Conservation (phyloP, 2,113 vertebrate genomes). For the Megaleporinus macrocephalus region DNA sequence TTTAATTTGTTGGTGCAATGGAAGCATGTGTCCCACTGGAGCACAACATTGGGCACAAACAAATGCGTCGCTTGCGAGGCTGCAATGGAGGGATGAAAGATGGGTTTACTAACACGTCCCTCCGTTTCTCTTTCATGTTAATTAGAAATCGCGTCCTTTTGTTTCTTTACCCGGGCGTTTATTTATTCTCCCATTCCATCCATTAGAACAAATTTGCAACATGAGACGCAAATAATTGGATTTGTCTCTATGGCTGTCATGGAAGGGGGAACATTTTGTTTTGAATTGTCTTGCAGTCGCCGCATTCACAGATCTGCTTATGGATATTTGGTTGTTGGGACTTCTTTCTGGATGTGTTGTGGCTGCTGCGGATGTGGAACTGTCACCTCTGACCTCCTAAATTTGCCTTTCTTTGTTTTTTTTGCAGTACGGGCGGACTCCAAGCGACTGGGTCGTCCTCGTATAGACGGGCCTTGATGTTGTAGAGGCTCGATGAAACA, state of each 20-base stretch:
- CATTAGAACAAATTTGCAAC: slow-evolving; percentile 84
- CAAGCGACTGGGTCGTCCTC: slow-evolving; percentile 77
- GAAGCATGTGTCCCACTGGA: slow-evolving; percentile 60
- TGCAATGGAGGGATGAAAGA: slow-evolving; percentile 72
- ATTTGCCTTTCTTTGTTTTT: slow-evolving; percentile 62
- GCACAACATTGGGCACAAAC: slow-evolving; percentile 78
- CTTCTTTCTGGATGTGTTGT: slow-evolving; percentile 31
- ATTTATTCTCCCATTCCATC: slow-evolving; percentile 80
- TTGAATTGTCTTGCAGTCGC: slow-evolving; percentile 64
- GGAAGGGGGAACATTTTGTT: slow-evolving; percentile 75
- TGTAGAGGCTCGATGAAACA: not conserved
- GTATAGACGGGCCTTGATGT: slow-evolving; percentile 62
- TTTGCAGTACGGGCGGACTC: slow-evolving; percentile 82
- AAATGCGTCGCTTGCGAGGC: slow-evolving; percentile 63
- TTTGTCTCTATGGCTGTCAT: slow-evolving; percentile 77
- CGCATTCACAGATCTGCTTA: slow-evolving; percentile 39
- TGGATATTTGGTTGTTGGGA: slow-evolving; percentile 43
- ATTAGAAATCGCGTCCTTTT: slow-evolving; percentile 84
- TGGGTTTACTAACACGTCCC: slow-evolving; percentile 78
- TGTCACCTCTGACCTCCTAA: slow-evolving; percentile 57
- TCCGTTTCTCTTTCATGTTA: slow-evolving; percentile 82
- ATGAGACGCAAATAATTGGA: slow-evolving; percentile 84
- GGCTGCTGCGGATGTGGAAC: slow-evolving; percentile 25
- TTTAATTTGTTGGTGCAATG: slow-evolving; percentile 73
- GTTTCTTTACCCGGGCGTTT: slow-evolving; percentile 77